Evolutionary conservation across 1,140 invertebrate species (phyloP).

Genomic region (Panonychus citri): DNA sequence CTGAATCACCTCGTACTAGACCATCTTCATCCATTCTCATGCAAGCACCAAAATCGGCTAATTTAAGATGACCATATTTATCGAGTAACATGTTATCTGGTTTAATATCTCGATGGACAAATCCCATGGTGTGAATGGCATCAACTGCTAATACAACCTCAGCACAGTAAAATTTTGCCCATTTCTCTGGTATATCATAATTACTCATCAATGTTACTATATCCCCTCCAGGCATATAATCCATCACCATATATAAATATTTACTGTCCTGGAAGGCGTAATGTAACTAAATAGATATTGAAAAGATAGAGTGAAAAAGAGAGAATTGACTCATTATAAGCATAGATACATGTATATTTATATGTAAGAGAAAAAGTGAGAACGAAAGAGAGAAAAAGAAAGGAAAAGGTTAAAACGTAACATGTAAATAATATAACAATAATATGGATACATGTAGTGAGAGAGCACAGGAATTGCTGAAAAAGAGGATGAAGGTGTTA

Average conservation of each 20-base stretch:
- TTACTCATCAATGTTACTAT: constrained; percentile 95
- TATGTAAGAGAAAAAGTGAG: too few species aligned
- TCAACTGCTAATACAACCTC: constrained; percentile 93
- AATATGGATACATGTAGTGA: too few species aligned
- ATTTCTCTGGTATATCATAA: constrained; percentile 95
- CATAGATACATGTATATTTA: too few species aligned
- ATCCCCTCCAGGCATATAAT: constrained; percentile 98
- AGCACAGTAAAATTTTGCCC: constrained; percentile 97
- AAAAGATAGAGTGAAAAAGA: too few species aligned
- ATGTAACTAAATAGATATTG: constrained; percentile 53
- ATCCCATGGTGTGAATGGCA: constrained; percentile 96
- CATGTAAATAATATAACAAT: too few species aligned
- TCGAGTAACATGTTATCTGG: constrained; percentile 97
- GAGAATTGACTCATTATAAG: too few species aligned
- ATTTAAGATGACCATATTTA: constrained; percentile 76
- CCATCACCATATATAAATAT: constrained; percentile 99
- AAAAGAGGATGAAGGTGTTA: too few species aligned
- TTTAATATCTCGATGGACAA: constrained; percentile 54
- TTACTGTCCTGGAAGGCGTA: constrained; percentile 92
- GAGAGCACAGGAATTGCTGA: too few species aligned
- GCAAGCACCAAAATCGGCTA: constrained; percentile 97
- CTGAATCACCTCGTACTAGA: constrained; percentile 80
- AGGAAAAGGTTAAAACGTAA: too few species aligned
- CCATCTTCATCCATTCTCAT: constrained; percentile 90
- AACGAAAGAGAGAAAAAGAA: too few species aligned